These are phyloP conservation scores for Acrobasis suavella DNA, from an alignment of 2,888 invertebrate species.

Conservation along the genomic window DNA sequence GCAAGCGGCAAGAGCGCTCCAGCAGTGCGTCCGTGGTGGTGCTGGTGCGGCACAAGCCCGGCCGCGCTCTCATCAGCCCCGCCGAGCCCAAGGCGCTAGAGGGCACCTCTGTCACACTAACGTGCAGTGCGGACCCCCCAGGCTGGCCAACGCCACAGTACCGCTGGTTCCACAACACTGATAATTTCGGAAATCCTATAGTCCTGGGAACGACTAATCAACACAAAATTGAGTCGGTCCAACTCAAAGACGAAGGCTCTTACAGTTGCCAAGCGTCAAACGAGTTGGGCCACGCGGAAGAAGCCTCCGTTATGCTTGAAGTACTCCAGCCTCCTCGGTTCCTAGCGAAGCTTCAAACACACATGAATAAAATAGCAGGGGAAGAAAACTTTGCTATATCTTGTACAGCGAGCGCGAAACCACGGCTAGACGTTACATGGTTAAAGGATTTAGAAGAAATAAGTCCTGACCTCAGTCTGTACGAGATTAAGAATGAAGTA, in stretches of 20 bases:
- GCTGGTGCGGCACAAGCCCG: constrained; percentile 92
- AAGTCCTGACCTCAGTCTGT: constrained; percentile 88
- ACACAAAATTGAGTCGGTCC: constrained; percentile 92
- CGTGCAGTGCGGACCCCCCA: constrained; percentile 93
- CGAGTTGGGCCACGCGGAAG: constrained; percentile 92
- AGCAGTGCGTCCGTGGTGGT: constrained; percentile 92
- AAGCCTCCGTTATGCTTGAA: constrained; percentile 91
- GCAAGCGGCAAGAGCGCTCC: constrained; percentile 87
- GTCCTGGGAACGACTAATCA: constrained; percentile 90
- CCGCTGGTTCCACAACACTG: constrained; percentile 93
- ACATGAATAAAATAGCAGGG: constrained; percentile 90
- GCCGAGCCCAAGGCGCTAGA: constrained; percentile 93
- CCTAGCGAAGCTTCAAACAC: constrained; percentile 90
- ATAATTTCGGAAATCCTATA: constrained; percentile 83
- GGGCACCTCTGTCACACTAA: constrained; percentile 90
- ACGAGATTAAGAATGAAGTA: constrained; percentile 90
- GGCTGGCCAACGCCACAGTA: constrained; percentile 97
- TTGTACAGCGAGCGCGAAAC: constrained; percentile 94
- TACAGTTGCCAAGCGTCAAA: constrained; percentile 96
- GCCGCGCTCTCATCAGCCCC: constrained; percentile 91
- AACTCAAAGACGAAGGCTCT: constrained; percentile 92
- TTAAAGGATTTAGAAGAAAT: constrained; percentile 92
- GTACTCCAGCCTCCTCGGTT: constrained; percentile 95
- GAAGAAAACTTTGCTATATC: constrained; percentile 90
- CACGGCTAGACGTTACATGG: constrained; percentile 92